Percentiles rank a stretch among this genome's conserved stretches.
Evolutionary conservation across 2,797 vertebrate species (phyloP).

Genomic region (Lepus oiostolus): DNA sequence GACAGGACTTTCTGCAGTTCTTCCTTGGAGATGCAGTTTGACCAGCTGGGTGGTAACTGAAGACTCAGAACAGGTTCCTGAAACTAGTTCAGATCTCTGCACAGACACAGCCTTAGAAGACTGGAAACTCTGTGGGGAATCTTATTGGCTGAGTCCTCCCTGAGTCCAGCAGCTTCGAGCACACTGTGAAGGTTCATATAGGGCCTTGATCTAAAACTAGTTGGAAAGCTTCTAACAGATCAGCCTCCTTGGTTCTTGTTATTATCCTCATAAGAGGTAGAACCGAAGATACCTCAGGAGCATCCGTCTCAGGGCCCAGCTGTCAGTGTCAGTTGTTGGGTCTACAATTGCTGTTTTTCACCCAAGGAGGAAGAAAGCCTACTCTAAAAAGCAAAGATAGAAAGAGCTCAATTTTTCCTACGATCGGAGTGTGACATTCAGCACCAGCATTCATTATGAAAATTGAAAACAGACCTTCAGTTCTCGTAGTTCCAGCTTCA

Average conservation of each 20-base stretch:
- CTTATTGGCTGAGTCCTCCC: neutral
- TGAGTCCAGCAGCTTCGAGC: neutral
- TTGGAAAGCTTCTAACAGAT: neutral
- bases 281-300: neutral
- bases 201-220: neutral
- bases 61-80: neutral
- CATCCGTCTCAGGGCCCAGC: neutral
- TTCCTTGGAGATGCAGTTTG: neutral
- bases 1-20: neutral
- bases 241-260: neutral
- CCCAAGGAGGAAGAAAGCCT: neutral
- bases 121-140: neutral
- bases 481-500: neutral
- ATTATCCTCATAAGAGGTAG: neutral
- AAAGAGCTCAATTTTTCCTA: neutral
- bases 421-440: neutral
- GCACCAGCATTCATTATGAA: neutral
- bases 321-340: neutral
- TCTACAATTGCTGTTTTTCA: neutral
- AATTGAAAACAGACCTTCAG: neutral
- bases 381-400: neutral
- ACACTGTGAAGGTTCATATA: neutral
- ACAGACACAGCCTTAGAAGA: neutral
- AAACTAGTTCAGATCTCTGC: neutral
- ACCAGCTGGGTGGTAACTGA: neutral